Evolutionary conservation across 2,113 vertebrate genomes (phyloP).

Genomic region (Lasiurus borealis): DNA sequence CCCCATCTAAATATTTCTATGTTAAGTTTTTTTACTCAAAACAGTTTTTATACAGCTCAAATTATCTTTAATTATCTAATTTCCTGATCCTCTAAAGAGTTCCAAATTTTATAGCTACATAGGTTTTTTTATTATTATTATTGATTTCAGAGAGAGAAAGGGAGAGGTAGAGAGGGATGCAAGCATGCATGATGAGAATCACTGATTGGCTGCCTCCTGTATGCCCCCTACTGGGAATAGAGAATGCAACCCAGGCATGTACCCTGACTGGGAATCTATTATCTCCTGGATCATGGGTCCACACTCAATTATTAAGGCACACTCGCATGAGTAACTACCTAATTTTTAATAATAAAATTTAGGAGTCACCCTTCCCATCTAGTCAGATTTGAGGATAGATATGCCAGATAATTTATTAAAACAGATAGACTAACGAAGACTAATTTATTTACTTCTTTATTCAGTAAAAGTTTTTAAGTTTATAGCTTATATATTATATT

Average conservation of each 20-base stretch:
- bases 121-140: background rate
- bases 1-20: background rate
- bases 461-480: background rate
- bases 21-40: background rate
- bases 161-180: no score
- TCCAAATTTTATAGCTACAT: background rate
- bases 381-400: background rate
- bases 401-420: constrained; percentile 31
- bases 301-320: no score
- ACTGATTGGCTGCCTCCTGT: no score
- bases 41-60: background rate
- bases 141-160: background rate
- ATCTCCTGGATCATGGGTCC: no score
- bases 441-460: constrained; percentile 22
- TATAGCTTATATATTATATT: background rate
- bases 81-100: background rate
- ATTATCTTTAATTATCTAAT: background rate
- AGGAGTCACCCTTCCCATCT: background rate
- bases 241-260: no score
- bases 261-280: no score
- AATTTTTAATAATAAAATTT: background rate
- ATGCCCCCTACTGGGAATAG: no score
- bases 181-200: no score
- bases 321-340: background rate
- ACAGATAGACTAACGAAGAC: background rate